These are phyloP conservation scores for Actinernus sp. DNA, from an alignment of 92 coral and sea anemone genomes.

Conservation along the genomic window DNA sequence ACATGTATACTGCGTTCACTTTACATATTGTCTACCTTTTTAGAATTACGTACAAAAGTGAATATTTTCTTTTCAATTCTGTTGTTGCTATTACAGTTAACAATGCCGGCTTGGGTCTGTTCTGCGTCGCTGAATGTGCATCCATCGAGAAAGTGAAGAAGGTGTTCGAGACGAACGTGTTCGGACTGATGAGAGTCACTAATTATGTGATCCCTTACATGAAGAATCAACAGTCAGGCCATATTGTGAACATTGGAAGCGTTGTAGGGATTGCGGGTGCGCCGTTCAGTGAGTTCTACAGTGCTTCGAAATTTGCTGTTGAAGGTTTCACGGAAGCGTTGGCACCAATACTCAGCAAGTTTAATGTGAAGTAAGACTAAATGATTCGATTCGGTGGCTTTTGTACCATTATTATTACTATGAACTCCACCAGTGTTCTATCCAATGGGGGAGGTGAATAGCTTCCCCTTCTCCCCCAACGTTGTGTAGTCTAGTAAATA, in stretches of 20 bases:
- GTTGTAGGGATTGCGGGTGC: conserved; percentile 65
- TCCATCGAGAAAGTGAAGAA: conserved; percentile 48
- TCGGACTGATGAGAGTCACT: conserved; percentile 81
- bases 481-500: no score
- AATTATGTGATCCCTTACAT: conserved; percentile 81
- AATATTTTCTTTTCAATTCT: no score
- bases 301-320: conserved; percentile 88
- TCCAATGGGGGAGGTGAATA: no score
- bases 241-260: conserved; percentile 74
- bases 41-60: no score
- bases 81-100: conserved; percentile 85
- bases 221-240: conserved; percentile 81
- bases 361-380: conserved; percentile 77
- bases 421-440: no score
- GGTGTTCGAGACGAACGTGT: conserved; percentile 81
- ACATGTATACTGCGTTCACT: no score
- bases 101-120: conserved; percentile 84
- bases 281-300: conserved; percentile 71
- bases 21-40: no score
- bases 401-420: no score
- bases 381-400: no score
- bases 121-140: conserved; percentile 73
- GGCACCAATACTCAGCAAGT: conserved; percentile 68
- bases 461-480: no score
- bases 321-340: conserved; percentile 83